A percentile compares a stretch with the other conserved stretches of the same genome.
phyloP scores from a whole-genome alignment of 1,140 invertebrate species.

The Schlechtendalia chinensis region DNA sequence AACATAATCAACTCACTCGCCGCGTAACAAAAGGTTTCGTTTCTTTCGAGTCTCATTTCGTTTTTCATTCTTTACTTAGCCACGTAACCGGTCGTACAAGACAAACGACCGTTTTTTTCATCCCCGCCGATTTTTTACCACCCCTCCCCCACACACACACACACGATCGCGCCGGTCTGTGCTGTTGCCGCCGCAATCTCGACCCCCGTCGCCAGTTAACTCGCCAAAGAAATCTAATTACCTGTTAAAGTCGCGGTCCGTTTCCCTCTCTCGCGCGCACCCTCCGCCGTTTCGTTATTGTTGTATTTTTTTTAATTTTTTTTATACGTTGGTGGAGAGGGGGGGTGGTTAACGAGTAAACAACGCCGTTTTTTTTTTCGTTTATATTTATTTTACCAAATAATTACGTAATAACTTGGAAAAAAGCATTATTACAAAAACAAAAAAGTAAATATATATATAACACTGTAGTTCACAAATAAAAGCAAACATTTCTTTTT shows the following conservation, averaged over 20 bases:
- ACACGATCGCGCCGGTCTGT: background rate
- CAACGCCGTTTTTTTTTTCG: background rate
- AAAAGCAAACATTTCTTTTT: slow-evolving; percentile 8
- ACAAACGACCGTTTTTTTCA: slow-evolving; percentile 40
- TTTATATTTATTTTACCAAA: slow-evolving; percentile 38
- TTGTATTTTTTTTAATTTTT: slow-evolving; percentile 17
- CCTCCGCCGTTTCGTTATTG: slow-evolving; percentile 1
- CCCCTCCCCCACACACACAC: no score
- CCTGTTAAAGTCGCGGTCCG: slow-evolving; percentile 41
- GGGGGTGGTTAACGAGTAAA: slow-evolving; percentile 38
- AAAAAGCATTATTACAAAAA: slow-evolving; percentile 30
- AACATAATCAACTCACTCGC: background rate
- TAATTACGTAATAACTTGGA: slow-evolving; percentile 43
- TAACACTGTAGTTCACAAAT: slow-evolving; percentile 1
- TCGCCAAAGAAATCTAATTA: slow-evolving; percentile 48
- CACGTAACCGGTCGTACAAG: slow-evolving; percentile 35
- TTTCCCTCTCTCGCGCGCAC: background rate
- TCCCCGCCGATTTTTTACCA: no score
- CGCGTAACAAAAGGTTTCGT: slow-evolving; percentile 6
- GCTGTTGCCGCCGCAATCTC: slow-evolving; percentile 9
- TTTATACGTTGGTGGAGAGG: no score
- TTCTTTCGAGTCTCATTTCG: background rate
- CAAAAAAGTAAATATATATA: slow-evolving; percentile 2
- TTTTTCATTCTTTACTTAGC: background rate
- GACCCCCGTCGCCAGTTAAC: background rate